These are phyloP conservation scores for Epiblema foenella DNA, from an alignment of 2,888 invertebrate genomes.

Conservation along the genomic window DNA sequence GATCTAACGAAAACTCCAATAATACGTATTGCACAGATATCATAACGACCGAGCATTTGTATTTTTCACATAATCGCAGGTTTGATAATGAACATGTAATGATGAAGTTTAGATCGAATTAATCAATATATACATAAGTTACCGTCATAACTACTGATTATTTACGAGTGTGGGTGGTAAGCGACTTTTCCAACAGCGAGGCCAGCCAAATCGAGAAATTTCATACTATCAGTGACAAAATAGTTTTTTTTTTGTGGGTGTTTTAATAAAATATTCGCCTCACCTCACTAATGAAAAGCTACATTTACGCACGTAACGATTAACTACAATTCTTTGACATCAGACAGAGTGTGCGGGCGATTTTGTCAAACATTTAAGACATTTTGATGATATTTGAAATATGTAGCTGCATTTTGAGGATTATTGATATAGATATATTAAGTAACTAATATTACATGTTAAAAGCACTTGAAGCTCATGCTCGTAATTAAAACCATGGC, in stretches of 20 bases:
- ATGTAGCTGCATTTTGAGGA: slow-evolving; percentile 38
- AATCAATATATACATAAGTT: neutral
- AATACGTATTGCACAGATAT: slow-evolving; percentile 22
- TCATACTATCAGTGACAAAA: neutral
- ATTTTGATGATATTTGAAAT: slow-evolving; percentile 12
- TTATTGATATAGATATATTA: slow-evolving; percentile 26
- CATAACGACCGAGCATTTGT: slow-evolving; percentile 17
- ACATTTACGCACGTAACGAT: neutral
- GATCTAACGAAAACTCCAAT: slow-evolving; percentile 5
- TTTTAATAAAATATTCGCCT: neutral
- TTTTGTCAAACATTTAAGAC: slow-evolving; percentile 4
- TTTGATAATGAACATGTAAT: neutral
- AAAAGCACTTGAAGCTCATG: slow-evolving; percentile 35
- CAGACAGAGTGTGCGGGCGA: slow-evolving; percentile 38
- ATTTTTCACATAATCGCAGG: neutral
- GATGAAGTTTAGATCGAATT: neutral
- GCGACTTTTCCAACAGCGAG: neutral
- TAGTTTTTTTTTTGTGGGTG: too few relatives aligned
- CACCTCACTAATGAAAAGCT: neutral
- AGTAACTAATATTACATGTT: slow-evolving; percentile 38
- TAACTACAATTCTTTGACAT: slow-evolving; percentile 33
- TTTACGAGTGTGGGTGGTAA: neutral
- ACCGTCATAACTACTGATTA: neutral
- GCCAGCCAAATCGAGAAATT: neutral
- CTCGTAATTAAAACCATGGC: slow-evolving; percentile 36